These are phyloP conservation scores for Drosophila willistoni DNA, from an alignment of 1,140 invertebrate species.

Conservation along the genomic window DNA sequence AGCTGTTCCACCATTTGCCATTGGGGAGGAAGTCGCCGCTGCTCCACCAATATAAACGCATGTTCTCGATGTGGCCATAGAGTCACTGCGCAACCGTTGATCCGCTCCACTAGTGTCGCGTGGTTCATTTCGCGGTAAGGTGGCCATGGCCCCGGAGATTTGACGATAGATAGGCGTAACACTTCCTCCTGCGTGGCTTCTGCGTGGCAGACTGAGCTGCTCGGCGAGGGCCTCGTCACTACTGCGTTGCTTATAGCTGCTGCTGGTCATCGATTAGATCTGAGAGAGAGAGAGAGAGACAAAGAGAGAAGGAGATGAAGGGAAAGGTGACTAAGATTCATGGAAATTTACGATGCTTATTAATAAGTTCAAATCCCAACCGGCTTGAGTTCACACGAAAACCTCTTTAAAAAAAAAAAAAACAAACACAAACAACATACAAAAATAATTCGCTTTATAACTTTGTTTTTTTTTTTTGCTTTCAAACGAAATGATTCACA, in stretches of 20 bases:
- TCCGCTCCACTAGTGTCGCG: conserved; percentile 32
- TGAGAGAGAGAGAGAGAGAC: conserved; percentile 20
- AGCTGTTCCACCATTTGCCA: conserved; percentile 15
- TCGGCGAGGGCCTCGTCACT: conserved; percentile 72
- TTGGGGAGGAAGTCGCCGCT: background rate
- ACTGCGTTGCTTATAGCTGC: conserved; percentile 54
- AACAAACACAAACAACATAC: conserved; percentile 28
- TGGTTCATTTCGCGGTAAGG: conserved; percentile 54
- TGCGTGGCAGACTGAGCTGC: conserved; percentile 62
- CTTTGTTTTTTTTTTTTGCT: conserved; percentile 36
- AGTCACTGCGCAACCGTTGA: conserved; percentile 64
- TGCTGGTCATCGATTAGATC: conserved; percentile 74
- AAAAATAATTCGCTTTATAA: conserved; percentile 49
- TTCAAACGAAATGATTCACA: conserved; percentile 76
- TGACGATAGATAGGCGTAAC: conserved; percentile 57
- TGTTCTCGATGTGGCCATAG: conserved; percentile 55
- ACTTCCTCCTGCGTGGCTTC: conserved; percentile 44
- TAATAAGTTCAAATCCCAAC: conserved; percentile 55
- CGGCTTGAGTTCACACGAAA: conserved; percentile 63
- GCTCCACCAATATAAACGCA: conserved; percentile 74
- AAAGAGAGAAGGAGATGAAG: conserved; percentile 16
- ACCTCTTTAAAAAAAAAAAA: conserved; percentile 27
- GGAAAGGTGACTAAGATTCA: conserved; percentile 33
- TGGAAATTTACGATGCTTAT: conserved; percentile 44
- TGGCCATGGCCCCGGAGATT: conserved; percentile 68